Evolutionary conservation across 2,797 vertebrate species (phyloP).

Genomic region (Argyrosomus regius): DNA sequence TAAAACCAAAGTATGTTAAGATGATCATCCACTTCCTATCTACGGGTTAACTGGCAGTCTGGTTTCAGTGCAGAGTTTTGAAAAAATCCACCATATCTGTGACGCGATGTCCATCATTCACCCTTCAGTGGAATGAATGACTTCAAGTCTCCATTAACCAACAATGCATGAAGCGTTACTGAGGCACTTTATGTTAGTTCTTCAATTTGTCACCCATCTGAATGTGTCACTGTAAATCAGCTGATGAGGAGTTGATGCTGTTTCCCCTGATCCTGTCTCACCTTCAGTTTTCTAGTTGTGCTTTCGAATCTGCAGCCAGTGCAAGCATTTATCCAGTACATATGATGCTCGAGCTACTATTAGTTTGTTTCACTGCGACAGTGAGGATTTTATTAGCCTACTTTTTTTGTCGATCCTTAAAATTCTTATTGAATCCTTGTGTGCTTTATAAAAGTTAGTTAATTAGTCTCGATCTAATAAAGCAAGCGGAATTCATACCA

Average conservation of each 20-base stretch:
- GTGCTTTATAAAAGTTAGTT: conserved; percentile 3
- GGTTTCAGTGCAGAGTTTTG: neutral
- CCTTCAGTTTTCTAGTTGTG: neutral
- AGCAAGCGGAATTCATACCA: neutral
- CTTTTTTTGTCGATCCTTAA: neutral
- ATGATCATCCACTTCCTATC: neutral
- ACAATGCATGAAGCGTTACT: neutral
- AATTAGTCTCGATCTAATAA: conserved; percentile 17
- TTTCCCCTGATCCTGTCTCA: neutral
- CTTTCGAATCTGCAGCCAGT: neutral
- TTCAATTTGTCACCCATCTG: neutral
- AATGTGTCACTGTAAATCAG: conserved; percentile 1
- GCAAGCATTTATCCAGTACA: neutral
- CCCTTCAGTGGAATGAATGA: neutral
- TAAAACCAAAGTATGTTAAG: neutral
- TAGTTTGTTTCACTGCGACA: neutral
- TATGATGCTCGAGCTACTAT: neutral
- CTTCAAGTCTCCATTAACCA: neutral
- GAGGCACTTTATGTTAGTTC: neutral
- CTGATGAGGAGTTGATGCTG: no score
- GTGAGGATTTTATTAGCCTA: neutral
- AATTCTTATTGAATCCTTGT: neutral
- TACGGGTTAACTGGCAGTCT: neutral
- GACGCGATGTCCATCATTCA: neutral
- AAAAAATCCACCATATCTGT: neutral